phyloP scores from a whole-genome alignment of 1,140 invertebrate genomes.

The Zaprionus inermis region DNA sequence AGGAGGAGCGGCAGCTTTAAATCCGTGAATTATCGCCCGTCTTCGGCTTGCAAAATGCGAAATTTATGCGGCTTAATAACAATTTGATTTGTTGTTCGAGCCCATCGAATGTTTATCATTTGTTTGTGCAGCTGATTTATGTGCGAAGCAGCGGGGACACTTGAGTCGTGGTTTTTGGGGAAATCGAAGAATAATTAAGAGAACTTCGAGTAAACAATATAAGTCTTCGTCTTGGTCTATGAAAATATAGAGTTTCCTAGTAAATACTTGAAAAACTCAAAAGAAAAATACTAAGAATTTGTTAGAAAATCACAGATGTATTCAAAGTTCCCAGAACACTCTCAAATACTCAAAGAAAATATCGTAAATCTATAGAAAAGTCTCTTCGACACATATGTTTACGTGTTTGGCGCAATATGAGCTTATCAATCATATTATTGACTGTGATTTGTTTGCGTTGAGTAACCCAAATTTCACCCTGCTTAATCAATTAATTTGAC shows the following conservation, averaged over 20 bases:
- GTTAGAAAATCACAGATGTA: background rate
- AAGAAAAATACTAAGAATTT: background rate
- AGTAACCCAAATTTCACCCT: background rate
- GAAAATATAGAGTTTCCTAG: background rate
- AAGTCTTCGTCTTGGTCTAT: background rate
- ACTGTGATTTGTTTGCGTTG: background rate
- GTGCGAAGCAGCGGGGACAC: slow-evolving; percentile 18
- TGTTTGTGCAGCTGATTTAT: slow-evolving; percentile 38
- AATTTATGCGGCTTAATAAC: slow-evolving; percentile 49
- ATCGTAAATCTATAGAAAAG: background rate
- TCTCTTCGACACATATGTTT: background rate
- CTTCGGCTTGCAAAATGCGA: slow-evolving; percentile 27
- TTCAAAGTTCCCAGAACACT: background rate
- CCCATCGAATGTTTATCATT: slow-evolving; percentile 35
- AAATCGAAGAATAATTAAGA: background rate
- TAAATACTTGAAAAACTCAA: slow-evolving; percentile 1
- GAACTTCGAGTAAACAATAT: background rate
- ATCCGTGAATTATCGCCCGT: slow-evolving; percentile 34
- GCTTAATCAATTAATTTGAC: slow-evolving; percentile 6
- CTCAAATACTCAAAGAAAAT: background rate
- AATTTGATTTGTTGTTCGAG: slow-evolving; percentile 46
- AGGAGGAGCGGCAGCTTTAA: slow-evolving; percentile 31
- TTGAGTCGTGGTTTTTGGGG: background rate
- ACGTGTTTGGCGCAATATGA: background rate
- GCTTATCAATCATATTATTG: slow-evolving; percentile 15